These are phyloP conservation scores for Scotopteryx bipunctaria DNA, from an alignment of 2,888 invertebrate species.

Conservation along the genomic window DNA sequence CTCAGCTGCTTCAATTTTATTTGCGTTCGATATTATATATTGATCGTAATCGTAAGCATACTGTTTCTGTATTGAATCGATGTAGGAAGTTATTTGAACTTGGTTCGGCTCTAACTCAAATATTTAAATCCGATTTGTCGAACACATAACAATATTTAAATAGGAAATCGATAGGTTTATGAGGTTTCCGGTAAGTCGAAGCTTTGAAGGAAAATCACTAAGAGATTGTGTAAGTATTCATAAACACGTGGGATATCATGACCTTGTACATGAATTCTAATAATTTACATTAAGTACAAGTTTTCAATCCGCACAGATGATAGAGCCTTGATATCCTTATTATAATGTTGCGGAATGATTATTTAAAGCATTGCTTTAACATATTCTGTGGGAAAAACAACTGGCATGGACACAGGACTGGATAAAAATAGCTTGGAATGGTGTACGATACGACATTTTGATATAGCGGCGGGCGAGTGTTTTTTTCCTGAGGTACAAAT, in stretches of 20 bases:
- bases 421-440: slow-evolving; percentile 46
- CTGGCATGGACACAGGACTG: slow-evolving; percentile 30
- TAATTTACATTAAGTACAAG: too few species aligned
- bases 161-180: not conserved
- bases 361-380: slow-evolving; percentile 3
- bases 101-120: not conserved
- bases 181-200: not conserved
- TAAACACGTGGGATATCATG: too few species aligned
- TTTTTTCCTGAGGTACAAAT: slow-evolving; percentile 35
- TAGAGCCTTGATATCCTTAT: too few species aligned
- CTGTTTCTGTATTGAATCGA: not conserved
- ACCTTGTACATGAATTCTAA: too few species aligned
- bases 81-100: slow-evolving; percentile 2
- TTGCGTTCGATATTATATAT: too few species aligned
- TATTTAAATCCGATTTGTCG: not conserved
- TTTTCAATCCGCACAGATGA: too few species aligned
- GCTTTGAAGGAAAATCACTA: too few species aligned
- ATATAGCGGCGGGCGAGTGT: slow-evolving; percentile 38
- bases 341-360: not conserved
- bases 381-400: slow-evolving; percentile 25
- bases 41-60: too few species aligned
- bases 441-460: slow-evolving; percentile 43
- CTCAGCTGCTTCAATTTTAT: too few species aligned
- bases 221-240: too few species aligned
- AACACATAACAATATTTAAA: not conserved